Conservation (phyloP, 2,113 vertebrate genomes). For the Todiramphus chloris region DNA sequence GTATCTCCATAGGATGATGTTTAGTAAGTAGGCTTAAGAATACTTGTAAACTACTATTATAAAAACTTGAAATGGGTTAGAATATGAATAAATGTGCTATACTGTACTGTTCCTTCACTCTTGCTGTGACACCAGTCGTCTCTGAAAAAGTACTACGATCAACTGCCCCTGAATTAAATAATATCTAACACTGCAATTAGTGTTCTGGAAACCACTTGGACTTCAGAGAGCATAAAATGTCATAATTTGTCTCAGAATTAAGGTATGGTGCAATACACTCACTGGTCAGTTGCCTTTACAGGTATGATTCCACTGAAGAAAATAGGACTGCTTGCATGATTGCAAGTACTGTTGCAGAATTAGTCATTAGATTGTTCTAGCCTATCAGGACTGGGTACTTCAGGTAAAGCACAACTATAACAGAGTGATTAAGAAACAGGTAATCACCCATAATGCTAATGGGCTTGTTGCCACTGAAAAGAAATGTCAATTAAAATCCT, state of each 20-base stretch:
- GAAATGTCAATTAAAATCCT: conserved; percentile 59
- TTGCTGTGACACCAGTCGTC: not conserved
- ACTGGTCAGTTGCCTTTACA: not conserved
- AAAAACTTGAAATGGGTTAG: not conserved
- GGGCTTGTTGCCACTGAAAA: conserved; percentile 31
- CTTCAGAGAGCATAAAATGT: not conserved
- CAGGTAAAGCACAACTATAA: conserved; percentile 10
- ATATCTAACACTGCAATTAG: not conserved
- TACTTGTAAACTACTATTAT: not conserved
- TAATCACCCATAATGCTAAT: conserved; percentile 56
- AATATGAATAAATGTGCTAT: not conserved
- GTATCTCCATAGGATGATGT: not conserved
- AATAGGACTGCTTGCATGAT: not conserved
- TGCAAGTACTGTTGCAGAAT: not conserved
- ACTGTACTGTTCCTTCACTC: not conserved
- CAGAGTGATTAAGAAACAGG: conserved; percentile 60
- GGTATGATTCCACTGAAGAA: not conserved
- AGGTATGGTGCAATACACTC: not conserved
- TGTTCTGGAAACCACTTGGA: not conserved
- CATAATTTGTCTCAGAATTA: not conserved
- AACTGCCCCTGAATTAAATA: not conserved
- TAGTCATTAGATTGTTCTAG: conserved; percentile 2
- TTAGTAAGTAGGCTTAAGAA: not conserved
- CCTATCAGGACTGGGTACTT: not conserved
- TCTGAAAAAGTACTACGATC: not conserved